These are phyloP conservation scores for Graphium colonna DNA, from an alignment of 2,888 invertebrate genomes.

Conservation along the genomic window DNA sequence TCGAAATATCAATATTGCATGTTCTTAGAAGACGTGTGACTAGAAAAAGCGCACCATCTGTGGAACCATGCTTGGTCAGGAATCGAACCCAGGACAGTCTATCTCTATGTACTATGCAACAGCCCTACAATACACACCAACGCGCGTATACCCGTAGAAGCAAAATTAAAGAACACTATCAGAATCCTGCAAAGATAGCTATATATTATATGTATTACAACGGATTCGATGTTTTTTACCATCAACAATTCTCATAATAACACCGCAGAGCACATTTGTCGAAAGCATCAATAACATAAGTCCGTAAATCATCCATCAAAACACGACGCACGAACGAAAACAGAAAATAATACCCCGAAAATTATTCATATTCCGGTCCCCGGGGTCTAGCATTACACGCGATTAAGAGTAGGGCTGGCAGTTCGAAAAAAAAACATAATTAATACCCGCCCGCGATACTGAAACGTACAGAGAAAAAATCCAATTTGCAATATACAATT, in stretches of 20 bases:
- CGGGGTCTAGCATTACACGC: constrained; percentile 69
- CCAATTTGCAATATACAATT: constrained; percentile 17
- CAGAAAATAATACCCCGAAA: constrained; percentile 39
- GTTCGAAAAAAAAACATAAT: constrained; percentile 41
- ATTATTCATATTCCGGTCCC: constrained; percentile 55
- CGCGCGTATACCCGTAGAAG: not conserved
- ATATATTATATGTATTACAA: not conserved
- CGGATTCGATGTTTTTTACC: too few relatives aligned
- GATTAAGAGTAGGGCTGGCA: constrained; percentile 53
- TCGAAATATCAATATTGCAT: constrained; percentile 56
- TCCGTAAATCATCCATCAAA: constrained; percentile 30
- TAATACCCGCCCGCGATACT: constrained; percentile 32
- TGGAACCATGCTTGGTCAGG: constrained; percentile 59
- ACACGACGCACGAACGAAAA: constrained; percentile 29
- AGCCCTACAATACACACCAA: constrained; percentile 29
- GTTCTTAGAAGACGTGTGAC: constrained; percentile 64
- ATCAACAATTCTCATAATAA: not conserved
- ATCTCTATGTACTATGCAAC: not conserved
- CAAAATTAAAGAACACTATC: constrained; percentile 1
- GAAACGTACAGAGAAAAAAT: constrained; percentile 3
- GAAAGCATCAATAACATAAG: constrained; percentile 6
- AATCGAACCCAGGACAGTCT: constrained; percentile 45
- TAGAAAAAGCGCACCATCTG: constrained; percentile 54
- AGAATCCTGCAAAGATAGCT: not conserved
- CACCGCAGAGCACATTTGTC: not conserved